Evolutionary conservation across 1,140 invertebrate genomes (phyloP), one percentile per base, ranked within the genome.

Genomic region (Hycleus cichorii): DNA sequence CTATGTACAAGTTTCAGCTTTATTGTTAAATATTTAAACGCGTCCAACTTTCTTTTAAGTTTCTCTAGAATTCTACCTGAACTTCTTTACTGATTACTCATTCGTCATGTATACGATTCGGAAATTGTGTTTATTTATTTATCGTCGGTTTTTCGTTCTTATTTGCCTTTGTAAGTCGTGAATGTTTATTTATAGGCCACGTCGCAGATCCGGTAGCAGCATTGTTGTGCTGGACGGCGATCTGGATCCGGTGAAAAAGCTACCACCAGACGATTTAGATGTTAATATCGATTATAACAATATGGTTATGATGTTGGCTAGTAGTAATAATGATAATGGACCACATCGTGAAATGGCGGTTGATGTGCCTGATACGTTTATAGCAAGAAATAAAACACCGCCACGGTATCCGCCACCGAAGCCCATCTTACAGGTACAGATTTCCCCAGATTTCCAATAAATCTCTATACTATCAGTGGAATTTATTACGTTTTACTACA

Each of bases 341-440:
- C 89, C 89, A 69, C 89, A 91, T 80, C 85, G 90, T 71, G 96
- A 98, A 84, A 94, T 98, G 90, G 92, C 96, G 69, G 94, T 98
- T 71, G 96, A 98, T 78, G 94, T 96, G 60, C 96, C 96, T 68
- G 94, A 96, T 71, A 89, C 87, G 69, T 97, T 98, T 78, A 87
- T 96, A 64, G 90, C 83, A 63, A 82, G 87, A 74, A 91, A 89
- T 76, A 97, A 93, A 80, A 95, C 86, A 59, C 91, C 88, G 62
- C 95, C 91, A 63, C 84, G 93, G 72, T 97, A 93, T 80, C 90
- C 90, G 49, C 88, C 88, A 27, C 87, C 84, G 11, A 83, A 85
- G 63, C 82, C 81, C 51, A 65, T 62, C 49, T 59, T 73, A 51
- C 72, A 68, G 64, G 72, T 18, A 47, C 18, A 39, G 10, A 39